Conservation (phyloP, 2,113 vertebrate genomes). For the Phaethornis superciliosus region DNA sequence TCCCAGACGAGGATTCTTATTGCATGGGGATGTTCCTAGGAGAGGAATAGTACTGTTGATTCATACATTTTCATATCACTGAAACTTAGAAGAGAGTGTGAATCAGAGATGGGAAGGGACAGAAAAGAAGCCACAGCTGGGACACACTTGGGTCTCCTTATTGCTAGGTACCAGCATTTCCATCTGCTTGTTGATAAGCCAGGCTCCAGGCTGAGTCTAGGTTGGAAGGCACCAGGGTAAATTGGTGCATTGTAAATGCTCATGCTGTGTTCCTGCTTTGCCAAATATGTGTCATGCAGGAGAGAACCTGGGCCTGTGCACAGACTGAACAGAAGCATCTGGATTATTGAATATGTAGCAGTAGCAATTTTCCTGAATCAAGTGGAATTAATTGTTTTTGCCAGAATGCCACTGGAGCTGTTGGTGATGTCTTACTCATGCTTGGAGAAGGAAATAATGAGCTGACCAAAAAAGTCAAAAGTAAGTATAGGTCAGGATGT, state of each 20-base stretch:
- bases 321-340: not conserved
- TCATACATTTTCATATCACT: not conserved
- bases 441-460: not conserved
- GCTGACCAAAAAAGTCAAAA: not conserved
- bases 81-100: not conserved
- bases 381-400: not conserved
- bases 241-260: not conserved
- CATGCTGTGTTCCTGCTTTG: not conserved
- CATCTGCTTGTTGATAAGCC: not conserved
- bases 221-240: not conserved
- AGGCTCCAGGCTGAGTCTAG: not conserved
- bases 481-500: not conserved
- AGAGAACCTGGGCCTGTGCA: rapidly evolving
- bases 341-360: not conserved
- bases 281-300: not conserved
- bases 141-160: not conserved
- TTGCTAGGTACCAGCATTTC: not conserved
- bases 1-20: not conserved
- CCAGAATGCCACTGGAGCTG: not conserved
- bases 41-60: not conserved
- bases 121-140: not conserved
- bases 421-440: not conserved
- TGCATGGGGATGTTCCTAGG: not conserved
- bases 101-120: not conserved
- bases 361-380: rapidly evolving